These are phyloP conservation scores for Sarotherodon lohbergeri DNA, from an alignment of 2,113 vertebrate genomes.

Conservation along the genomic window DNA sequence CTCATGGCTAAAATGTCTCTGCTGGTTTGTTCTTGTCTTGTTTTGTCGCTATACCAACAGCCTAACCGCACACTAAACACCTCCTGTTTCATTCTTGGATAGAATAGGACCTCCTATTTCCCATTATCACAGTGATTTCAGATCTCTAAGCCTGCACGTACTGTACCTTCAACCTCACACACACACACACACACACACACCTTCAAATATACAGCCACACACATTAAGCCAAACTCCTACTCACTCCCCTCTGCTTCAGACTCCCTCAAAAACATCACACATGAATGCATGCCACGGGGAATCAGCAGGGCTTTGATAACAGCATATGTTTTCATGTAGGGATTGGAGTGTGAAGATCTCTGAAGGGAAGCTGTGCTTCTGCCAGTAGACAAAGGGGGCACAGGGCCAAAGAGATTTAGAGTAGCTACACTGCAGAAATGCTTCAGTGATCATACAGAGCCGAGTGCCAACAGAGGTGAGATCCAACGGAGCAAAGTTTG, in stretches of 20 bases:
- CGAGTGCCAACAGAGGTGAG: not conserved
- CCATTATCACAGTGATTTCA: not conserved
- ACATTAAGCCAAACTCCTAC: constrained; percentile 20
- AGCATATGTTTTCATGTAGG: constrained; percentile 52
- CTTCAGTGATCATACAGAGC: not conserved
- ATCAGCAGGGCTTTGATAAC: constrained; percentile 33
- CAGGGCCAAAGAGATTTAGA: constrained; percentile 14
- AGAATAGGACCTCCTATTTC: not conserved
- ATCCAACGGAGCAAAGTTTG: not conserved
- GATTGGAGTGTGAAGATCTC: constrained; percentile 20
- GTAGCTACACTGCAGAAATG: constrained; percentile 4
- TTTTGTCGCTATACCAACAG: not conserved
- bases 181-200: not conserved
- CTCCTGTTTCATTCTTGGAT: not conserved
- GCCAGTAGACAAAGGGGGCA: constrained; percentile 14
- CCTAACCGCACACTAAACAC: not conserved
- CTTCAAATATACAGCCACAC: not conserved
- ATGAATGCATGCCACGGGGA: constrained; percentile 17
- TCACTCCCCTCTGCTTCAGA: not conserved
- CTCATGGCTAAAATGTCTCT: not conserved
- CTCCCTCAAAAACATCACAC: not conserved
- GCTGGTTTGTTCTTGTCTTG: not conserved
- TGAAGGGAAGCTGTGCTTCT: constrained; percentile 6
- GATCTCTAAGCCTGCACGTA: not conserved
- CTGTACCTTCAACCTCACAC: not conserved